Evolutionary conservation across 2,113 vertebrate genomes (phyloP), one percentile per base, ranked within the genome.

Genomic region (Istiophorus platypterus): DNA sequence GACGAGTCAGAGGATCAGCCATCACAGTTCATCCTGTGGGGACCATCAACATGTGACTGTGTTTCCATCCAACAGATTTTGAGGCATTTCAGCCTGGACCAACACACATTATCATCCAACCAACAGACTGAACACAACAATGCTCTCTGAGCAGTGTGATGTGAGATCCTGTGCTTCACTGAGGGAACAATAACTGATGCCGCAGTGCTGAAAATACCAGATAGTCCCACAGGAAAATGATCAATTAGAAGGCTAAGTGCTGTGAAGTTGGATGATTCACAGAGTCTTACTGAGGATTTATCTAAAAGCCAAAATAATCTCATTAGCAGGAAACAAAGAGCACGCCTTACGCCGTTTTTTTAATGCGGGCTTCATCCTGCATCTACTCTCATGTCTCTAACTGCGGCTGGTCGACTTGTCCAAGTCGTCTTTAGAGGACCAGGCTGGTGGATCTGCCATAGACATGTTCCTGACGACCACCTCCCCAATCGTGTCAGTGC

Each of bases 211-310:
- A 24, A 49, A 34, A 74, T 4, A 49, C 0, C 29, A 37, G n/a
- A 26, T n/a, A 14, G 3, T 52, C 72, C 59, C 31, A 14, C 45
- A 27, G 47, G 72, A 64, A 11, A 0, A 5, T 2, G 22, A 52
- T 37, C 57, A 51, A 64, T 63, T 49, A 78, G 64, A 39, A 69
- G 0, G 58, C 75, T 13, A 34, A 61, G 56, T 37, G 54, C 5
- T 59, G 65, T 39, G 34, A 24, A 24, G 41, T 66, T 14, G 14
- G 64, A 66, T 59, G 75, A 68, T 68, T 77, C 62, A 39, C 49
- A 31, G 18, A 2, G 1, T 45, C 29, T 77, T 37, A 45, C 26
- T 68, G 52, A 61, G 56, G 70, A 59, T 51, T 74, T 59, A 47
- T 59, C 24, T 29, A 4, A 62, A 74, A 63, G 22, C 41, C 71